These are phyloP conservation scores for Orthosia gothica DNA, from an alignment of 2,888 invertebrate genomes.

Conservation along the genomic window DNA sequence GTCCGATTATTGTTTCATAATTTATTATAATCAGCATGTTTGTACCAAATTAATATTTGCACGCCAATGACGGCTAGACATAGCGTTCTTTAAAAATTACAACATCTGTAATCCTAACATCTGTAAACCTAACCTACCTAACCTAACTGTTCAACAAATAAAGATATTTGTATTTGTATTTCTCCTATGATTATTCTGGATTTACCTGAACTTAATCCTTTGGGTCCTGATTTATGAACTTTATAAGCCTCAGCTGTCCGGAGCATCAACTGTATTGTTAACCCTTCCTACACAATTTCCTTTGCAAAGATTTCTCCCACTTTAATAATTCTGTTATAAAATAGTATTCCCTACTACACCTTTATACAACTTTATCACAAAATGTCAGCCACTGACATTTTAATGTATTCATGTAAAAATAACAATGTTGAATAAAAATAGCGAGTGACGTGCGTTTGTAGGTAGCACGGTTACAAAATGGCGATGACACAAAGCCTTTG, in stretches of 20 bases:
- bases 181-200: not conserved
- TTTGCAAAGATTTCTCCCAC: not conserved
- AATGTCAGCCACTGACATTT: slow-evolving; percentile 62
- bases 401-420: slow-evolving; percentile 48
- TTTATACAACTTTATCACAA: slow-evolving; percentile 25
- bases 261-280: not conserved
- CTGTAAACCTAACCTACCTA: too few relatives aligned
- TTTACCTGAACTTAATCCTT: not conserved
- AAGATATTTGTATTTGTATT: too few relatives aligned
- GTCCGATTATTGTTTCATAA: too few relatives aligned
- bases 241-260: not conserved
- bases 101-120: too few relatives aligned
- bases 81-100: too few relatives aligned
- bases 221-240: not conserved
- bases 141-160: too few relatives aligned
- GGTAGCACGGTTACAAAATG: slow-evolving; percentile 46
- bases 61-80: too few relatives aligned
- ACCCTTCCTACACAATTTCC: slow-evolving; percentile 8
- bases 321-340: slow-evolving; percentile 8
- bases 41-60: too few relatives aligned
- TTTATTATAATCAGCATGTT: too few relatives aligned
- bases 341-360: slow-evolving; percentile 21
- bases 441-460: slow-evolving; percentile 31
- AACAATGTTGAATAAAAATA: slow-evolving; percentile 52
- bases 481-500: slow-evolving; percentile 52